phyloP scores from a whole-genome alignment of 2,113 vertebrate genomes.

The Aphyosemion australe region DNA sequence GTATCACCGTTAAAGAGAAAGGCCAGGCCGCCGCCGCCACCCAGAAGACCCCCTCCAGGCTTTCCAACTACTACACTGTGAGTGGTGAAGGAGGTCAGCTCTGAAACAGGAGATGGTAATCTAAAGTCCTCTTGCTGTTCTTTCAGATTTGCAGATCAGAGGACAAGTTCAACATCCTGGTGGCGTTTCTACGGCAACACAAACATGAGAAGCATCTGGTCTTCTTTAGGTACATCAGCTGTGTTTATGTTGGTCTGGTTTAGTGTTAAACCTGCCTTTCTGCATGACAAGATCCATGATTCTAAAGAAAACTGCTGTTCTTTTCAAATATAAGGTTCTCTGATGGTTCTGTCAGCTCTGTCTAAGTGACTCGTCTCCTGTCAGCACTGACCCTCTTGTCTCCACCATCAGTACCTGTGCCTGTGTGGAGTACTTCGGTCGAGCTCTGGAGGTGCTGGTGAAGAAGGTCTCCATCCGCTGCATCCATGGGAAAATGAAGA shows the following conservation, averaged over 20 bases:
- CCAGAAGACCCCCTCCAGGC: slow-evolving; percentile 90
- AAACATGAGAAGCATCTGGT: slow-evolving; percentile 92
- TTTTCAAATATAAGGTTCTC: background rate
- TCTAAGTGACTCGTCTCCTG: too few species aligned
- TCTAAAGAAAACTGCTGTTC: background rate
- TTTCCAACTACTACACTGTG: slow-evolving; percentile 93
- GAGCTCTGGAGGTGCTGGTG: slow-evolving; percentile 86
- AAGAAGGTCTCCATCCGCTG: slow-evolving; percentile 84
- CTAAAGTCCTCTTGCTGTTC: background rate
- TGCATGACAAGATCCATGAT: background rate
- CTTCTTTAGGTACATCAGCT: slow-evolving; percentile 88
- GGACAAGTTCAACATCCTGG: slow-evolving; percentile 93
- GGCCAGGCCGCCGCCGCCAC: slow-evolving; percentile 80
- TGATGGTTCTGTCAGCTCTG: too few species aligned
- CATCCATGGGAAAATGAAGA: slow-evolving; percentile 97
- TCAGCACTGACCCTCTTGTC: background rate
- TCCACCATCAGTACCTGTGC: slow-evolving; percentile 85
- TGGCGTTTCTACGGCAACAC: slow-evolving; percentile 89
- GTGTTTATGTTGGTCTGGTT: too few species aligned
- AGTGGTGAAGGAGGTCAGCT: slow-evolving; percentile 38
- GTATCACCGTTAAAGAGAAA: slow-evolving; percentile 94
- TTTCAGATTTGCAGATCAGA: slow-evolving; percentile 87
- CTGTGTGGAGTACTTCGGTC: slow-evolving; percentile 95
- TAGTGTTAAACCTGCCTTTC: too few species aligned
- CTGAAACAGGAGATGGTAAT: rapidly evolving